Evolutionary conservation across 2,797 vertebrate genomes (phyloP), one percentile per base, ranked within the genome.

Genomic region (Yasuhikotakia modesta): DNA sequence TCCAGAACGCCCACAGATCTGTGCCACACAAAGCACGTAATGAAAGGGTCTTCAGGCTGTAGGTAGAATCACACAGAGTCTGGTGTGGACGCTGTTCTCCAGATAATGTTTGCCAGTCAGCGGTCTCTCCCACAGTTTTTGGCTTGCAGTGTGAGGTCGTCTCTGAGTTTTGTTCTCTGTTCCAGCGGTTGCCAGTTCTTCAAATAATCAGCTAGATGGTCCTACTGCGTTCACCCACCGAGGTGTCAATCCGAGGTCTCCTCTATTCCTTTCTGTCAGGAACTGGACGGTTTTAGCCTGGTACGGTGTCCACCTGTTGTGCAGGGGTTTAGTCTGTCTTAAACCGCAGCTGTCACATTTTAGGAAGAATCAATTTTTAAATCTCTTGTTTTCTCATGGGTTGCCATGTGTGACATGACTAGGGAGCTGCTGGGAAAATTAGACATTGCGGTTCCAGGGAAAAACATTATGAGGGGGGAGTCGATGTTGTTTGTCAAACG

Each of bases 21-120:
- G 50, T 19, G 39, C 39, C 48, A 77, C 74, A 60, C 53, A 77
- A 77, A 69, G 74, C 65, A 68, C 74, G 50, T 77, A 77, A 77
- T 69, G 43, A 68, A 43, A 60, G 53, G 13, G 60, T 77, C 65
- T 69, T 50, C 55, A 60, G 17, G 55, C 65, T 55, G 52, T 52
- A 46, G 35, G 73, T 2, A 16, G 55, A 68, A 60, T 68, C 74
- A 77, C 65, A 69, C 39, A 77, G 60, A 58, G 43, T 27, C 53
- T 50, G 55, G 67, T 69, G 65, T 69, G 74, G 65, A 76, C 60
- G 52, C 74, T 69, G 24, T 22, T 55, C 74, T 61, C 5, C 22
- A 69, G 74, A 52, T 68, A 69, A 61, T 61, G 55, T 77, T 77
- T 52, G 52, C 13, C 39, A 68, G 64, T 52, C 46, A 66, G 52